These are phyloP conservation scores for Lasioglossum villosulum DNA, from an alignment of 2,888 invertebrate genomes.

Conservation along the genomic window DNA sequence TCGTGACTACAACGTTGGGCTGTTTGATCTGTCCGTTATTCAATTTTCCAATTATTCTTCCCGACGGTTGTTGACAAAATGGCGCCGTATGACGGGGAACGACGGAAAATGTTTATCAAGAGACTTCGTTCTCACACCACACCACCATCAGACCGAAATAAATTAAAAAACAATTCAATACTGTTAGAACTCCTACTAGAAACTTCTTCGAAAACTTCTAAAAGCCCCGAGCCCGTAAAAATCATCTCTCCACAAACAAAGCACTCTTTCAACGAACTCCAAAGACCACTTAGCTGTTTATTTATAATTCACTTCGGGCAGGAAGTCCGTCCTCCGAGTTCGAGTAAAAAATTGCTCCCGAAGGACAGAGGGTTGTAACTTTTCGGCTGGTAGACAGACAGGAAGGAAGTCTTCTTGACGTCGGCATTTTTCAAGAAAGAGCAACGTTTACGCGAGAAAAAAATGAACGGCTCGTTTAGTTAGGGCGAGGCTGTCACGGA, in stretches of 20 bases:
- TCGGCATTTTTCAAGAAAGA: neutral
- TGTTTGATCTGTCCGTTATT: neutral
- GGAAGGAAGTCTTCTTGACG: neutral
- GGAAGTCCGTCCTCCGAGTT: slow-evolving; percentile 8
- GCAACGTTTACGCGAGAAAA: neutral
- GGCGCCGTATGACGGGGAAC: neutral
- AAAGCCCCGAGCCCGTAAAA: neutral
- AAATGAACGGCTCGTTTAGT: slow-evolving; percentile 10
- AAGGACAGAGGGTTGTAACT: neutral
- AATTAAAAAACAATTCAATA: neutral
- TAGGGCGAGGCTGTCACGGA: slow-evolving; percentile 20
- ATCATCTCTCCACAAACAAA: neutral
- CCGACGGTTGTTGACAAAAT: neutral
- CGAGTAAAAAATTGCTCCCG: neutral
- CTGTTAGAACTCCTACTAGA: neutral
- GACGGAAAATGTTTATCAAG: neutral
- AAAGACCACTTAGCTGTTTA: neutral
- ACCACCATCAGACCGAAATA: neutral
- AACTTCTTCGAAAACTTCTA: neutral
- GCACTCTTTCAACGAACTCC: neutral
- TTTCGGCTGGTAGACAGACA: neutral
- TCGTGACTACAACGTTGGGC: neutral
- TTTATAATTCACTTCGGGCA: neutral
- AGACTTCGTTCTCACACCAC: neutral
- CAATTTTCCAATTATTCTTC: neutral